phyloP scores from a whole-genome alignment of 2,113 vertebrate species.

The Plectropomus leopardus region DNA sequence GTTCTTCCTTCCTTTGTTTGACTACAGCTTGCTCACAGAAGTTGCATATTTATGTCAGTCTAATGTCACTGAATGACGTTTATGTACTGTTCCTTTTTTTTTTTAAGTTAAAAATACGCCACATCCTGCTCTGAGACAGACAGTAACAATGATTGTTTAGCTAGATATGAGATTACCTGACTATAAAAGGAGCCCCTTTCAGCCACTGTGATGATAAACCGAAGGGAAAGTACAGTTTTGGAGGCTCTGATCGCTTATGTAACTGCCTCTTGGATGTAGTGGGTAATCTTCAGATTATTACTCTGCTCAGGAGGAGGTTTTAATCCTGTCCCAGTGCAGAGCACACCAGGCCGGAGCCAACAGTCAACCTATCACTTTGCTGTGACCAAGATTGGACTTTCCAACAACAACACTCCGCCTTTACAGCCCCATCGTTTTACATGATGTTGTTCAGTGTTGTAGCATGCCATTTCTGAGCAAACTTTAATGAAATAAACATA shows the following conservation, averaged over 20 bases:
- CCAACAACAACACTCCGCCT: not conserved
- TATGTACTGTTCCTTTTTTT: not conserved
- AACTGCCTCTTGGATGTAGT: conserved; percentile 71
- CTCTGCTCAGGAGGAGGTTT: conserved; percentile 70
- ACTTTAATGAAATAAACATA: not conserved
- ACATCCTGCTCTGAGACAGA: not conserved
- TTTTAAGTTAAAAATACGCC: not conserved
- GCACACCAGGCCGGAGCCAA: conserved; percentile 51
- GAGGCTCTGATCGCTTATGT: conserved; percentile 62
- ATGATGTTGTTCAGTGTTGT: conserved; percentile 1
- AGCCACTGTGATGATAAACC: conserved; percentile 22
- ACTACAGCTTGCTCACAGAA: conserved; percentile 32
- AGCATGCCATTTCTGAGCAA: not conserved
- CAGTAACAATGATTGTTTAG: not conserved
- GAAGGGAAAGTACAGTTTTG: conserved; percentile 52
- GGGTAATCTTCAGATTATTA: conserved; percentile 82
- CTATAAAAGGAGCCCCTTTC: conserved; percentile 39
- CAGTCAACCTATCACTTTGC: conserved; percentile 47
- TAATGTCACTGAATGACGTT: conserved; percentile 3
- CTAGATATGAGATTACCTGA: conserved; percentile 10
- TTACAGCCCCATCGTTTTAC: not conserved
- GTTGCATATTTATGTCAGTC: not conserved
- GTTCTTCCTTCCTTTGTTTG: conserved; percentile 70
- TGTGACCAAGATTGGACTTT: conserved; percentile 23
- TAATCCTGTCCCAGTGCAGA: conserved; percentile 72